Evolutionary conservation across 2,113 vertebrate species (phyloP), one percentile per base, ranked within the genome.

Genomic region (Carettochelys insculpta): DNA sequence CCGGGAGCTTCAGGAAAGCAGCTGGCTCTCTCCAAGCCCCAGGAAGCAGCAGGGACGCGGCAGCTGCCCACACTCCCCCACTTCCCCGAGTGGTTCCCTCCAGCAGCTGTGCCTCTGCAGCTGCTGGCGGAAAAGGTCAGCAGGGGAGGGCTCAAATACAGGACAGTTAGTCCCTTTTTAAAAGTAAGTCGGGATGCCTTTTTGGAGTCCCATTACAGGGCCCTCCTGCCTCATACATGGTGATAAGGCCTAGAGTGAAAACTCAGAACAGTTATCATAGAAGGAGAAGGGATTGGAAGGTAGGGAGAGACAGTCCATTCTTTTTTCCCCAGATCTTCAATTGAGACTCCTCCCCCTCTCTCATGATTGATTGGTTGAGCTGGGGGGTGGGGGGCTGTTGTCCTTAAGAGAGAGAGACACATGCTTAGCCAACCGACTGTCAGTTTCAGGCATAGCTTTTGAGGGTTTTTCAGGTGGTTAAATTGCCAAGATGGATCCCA

Each of bases 211-310:
- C n/a, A n/a, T n/a, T n/a, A n/a, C n/a, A n/a, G n/a, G n/a, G n/a
- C n/a, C n/a, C n/a, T n/a, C n/a, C n/a, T n/a, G n/a, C n/a, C n/a
- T n/a, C n/a, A n/a, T n/a, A n/a, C n/a, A n/a, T 0, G 38, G 43
- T 88, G 85, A 85, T n/a, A 45, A 84, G 82, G 87, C 89, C 92
- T 88, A 68, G 86, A 88, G 78, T 52, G 82, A 88, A 90, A 87
- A 85, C 50, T 81, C 86, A 71, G 61, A 86, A 27, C 81, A 89
- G 1, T 89, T 73, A 43, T 77, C 71, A 31, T 12, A 61, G 61
- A 5, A n/a, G 76, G 51, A 85, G 80, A 56, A 41, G 89, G 78
- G 77, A 82, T 68, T 92, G 94, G 86, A 85, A 79, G 54, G 5
- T 19, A 65, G 41, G 56, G 80, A 51, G 85, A 34, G 51, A 34